Evolutionary conservation across 2,888 invertebrate genomes (phyloP), one percentile per base, ranked within the genome.

Genomic region (Mellilla xanthometata): DNA sequence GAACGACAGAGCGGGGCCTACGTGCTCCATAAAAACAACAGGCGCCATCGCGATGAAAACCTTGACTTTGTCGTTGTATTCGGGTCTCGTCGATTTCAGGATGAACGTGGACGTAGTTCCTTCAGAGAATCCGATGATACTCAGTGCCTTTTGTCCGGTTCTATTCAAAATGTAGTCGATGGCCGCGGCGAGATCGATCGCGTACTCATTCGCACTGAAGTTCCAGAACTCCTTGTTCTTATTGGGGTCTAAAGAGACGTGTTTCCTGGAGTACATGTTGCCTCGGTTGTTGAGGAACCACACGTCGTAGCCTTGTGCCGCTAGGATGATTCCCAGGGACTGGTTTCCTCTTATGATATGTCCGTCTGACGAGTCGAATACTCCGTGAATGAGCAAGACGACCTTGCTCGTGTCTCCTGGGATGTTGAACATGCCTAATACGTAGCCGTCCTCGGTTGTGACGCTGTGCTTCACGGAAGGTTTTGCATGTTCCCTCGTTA

Each of bases 101-200:
- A 92, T 84, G 53, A 81, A 92, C 52, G 90, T 90, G 6, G 74
- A 57, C 0, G 92, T 91, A 0, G 91, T 91, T 0, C 95, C 95
- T 64, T 89, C 82, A 0, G 94, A 95, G 65, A 94, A 94, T 0
- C 94, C 95, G 10, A 93, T 70, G 62, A 93, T 92, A 48, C 90
- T 90, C 0, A 95, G 45, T 32, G 90, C 72, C 1, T 80, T 49
- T 22, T 87, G 78, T 0, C 87, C 82, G 0, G 94, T 93, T 1
- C 49, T 29, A 0, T 56, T 36, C 5, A 75, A 32, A 4, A 75
- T 48, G 12, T 50, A 62, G 36, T 79, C 74, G 2, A 77, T 91
- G 72, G 90, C 91, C 0, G 93, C 91, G 1, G 94, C 92, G 0
- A 95, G 52, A 66, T 96, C 95, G 59, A 72, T 54, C 0, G 93